Base-by-base conservation (phyloP, 2,888 invertebrate species). In the Acanthosepion lycidas region DNA sequence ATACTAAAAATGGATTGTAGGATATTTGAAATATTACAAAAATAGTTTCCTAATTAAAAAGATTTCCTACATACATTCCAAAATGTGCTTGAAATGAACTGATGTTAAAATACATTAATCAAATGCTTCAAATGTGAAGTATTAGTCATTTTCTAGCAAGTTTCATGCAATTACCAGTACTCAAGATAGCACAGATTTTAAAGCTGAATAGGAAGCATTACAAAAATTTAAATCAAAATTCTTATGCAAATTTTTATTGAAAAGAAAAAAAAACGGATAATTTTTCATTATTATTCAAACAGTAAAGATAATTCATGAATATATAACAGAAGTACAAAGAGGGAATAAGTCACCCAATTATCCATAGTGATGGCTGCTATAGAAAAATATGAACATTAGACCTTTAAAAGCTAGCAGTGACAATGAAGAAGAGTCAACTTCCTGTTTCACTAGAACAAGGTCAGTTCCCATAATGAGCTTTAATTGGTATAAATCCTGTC, bases 381-480 rank as follows among this genome's bases (percentile, higher is more conserved):
- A 8, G 20, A 20, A 20, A 55, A 55, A 55, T 55, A 55, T 78
- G n/a, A 78, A 78, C 12, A 28, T 2, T 18, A 78, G 78, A 78
- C 78, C 28, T 78, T 78, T 78, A 78, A 78, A 78, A 78, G 28
- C 78, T 0, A 78, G 3, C 12, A n/a, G 2, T 9, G 28, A 9
- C n/a, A 78, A 78, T 4, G 78, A 9, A 78, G 28, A 9, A 12
- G n/a, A n/a, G 15, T 9, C 9, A n/a, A 78, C 78, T 78, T 78
- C 78, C 78, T 78, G 78, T 78, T 9, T 78, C 78, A 78, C 78
- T 78, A 78, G n/a, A 78, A 78, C 78, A 78, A 78, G 78, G 78
- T 78, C 78, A n/a, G 78, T 78, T n/a, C n/a, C 12, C 9, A n/a
- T 78, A 78, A 78, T 78, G n/a, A 78, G 78, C n/a, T n/a, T 78